Base-by-base conservation (phyloP, 2,888 invertebrate species). In the Tenthredo amoena region DNA sequence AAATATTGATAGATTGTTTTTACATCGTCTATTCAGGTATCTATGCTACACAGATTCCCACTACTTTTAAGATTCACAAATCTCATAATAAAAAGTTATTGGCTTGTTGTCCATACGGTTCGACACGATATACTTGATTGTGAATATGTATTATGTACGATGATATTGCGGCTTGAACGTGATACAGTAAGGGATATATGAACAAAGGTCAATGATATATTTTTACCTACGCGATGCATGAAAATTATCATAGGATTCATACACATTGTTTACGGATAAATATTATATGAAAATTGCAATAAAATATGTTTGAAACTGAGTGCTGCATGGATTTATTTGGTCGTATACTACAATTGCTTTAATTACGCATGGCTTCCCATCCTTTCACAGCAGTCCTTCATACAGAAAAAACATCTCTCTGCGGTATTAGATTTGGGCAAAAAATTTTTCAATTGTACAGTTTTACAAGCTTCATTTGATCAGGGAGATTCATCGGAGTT, bases 231-330 rank as follows among this genome's bases (percentile, higher is more conserved):
- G 68, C 68, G 68, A 47, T 71, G 83, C 83, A 83, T 83, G 83
- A 83, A 83, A 47, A 47, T 71, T 43, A 83, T 82, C 43, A 71
- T 68, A 68, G 43, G 40, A 83, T 71, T 68, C 31, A 68, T 83
- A 83, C 83, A 68, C 65, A 83, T 83, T 83, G 83, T 83, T 83
- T 40, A 68, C 72, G 71, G 50, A 50, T 55, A 84, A 87, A 85
- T 88, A 88, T 90, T 90, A 90, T 90, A 88, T 87, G 88, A 88
- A 86, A 89, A 88, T 91, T 89, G 90, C 89, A 92, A 92, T 92
- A 92, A 92, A 92, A 88, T 85, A 87, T 90, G 87, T 86, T 90
- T 90, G 85, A 90, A 91, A 89, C 84, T 74, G 86, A 86, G 84
- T 86, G 85, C 47, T 72, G 76, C 76, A 82, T 86, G 86, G 62